Evolutionary conservation across 92 coral and sea anemone genomes (phyloP), one percentile per base, ranked within the genome.

Genomic region (Porites lobata): DNA sequence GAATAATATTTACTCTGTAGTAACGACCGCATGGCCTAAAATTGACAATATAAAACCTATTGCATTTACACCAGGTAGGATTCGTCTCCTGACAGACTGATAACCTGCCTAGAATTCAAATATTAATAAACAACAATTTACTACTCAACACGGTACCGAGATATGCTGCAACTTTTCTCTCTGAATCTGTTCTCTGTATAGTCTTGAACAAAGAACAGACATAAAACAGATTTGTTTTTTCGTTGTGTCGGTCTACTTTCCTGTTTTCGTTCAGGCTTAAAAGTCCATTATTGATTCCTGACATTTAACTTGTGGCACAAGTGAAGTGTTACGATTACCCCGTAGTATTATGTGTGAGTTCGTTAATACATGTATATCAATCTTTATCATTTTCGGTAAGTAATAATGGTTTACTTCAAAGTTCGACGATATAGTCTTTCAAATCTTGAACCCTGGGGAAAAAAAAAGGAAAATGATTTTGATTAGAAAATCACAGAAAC

Each of bases 361-460:
- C 21, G 2, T 14, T 57, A 22, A 2, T 21, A 8, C n/a, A 20
- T 77, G 50, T 77, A 14, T 15, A 20, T 22, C 1, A 56, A 56
- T 12, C 11, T 18, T 6, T n/a, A 20, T 56, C 51, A 13, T 13
- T 56, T 51, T 43, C 56, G 21, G 9, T 5, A 24, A 9, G 50
- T 8, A 21, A 22, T 59, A 20, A 1, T 77, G 9, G 21, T 78
- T 61, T 58, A 9, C 9, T 19, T 66, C 9, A 80, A 54, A 85
- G 8, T 75, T 85, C 59, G 19, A 85, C 65, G 51, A 54, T 32
- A 18, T 85, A 85, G n/a, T 85, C 89, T 65, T 38, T 68, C 8
- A 76, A 52, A 76, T 85, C 89, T 77, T 85, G 89, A 85, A 85
- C 26, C 73, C 89, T 85, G 70, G 1, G 59, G 68, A 78, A 52